phyloP scores from a whole-genome alignment of 1,140 invertebrate genomes.

The Zaprionus davidi region DNA sequence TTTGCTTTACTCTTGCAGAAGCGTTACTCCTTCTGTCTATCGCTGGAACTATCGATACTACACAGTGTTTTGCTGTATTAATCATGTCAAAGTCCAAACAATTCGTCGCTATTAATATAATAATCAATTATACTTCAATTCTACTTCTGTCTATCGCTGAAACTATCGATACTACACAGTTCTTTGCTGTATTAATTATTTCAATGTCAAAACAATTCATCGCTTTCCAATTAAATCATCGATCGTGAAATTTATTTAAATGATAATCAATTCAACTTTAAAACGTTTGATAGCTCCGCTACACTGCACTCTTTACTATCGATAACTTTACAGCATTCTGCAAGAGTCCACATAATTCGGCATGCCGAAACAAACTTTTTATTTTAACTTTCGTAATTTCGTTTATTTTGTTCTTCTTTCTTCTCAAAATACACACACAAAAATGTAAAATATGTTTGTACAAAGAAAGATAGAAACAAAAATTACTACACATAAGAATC shows the following conservation, averaged over 20 bases:
- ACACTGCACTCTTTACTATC: neutral
- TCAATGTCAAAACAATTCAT: no score
- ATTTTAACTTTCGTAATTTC: conserved; percentile 20
- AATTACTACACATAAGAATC: conserved; percentile 11
- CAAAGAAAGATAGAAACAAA: conserved; percentile 23
- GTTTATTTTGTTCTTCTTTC: conserved; percentile 43
- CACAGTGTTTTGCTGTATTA: neutral
- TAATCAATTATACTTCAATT: no score
- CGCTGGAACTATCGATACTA: neutral
- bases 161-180: neutral
- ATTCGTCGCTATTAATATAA: no score
- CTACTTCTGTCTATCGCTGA: neutral
- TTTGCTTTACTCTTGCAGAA: neutral
- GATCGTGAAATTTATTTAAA: no score
- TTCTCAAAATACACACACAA: conserved; percentile 75
- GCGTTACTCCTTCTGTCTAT: neutral
- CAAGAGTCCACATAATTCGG: conserved; percentile 1
- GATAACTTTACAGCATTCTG: neutral
- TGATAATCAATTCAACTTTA: no score
- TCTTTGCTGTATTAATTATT: neutral
- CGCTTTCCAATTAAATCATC: no score
- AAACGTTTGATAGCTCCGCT: neutral
- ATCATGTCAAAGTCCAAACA: neutral
- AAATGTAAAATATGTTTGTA: conserved; percentile 78
- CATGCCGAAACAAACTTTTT: neutral